Conservation (phyloP, 2,113 vertebrate species). For the Rutilus rutilus region DNA sequence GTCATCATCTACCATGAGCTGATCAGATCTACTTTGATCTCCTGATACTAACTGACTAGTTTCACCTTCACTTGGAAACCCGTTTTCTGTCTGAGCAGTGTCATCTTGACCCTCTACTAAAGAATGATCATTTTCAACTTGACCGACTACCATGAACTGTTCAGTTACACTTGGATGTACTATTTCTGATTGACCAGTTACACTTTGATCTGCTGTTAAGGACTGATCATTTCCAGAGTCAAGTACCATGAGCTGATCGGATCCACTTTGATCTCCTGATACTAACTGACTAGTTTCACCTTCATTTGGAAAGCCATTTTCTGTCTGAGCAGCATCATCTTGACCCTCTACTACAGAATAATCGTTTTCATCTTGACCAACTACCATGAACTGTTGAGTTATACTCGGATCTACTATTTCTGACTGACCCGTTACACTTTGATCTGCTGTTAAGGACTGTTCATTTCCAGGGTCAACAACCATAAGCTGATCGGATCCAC, state of each 20-base stretch:
- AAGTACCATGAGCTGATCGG: neutral
- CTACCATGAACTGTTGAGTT: neutral
- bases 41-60: neutral
- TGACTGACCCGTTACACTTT: neutral
- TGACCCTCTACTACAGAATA: neutral
- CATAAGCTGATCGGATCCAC: neutral
- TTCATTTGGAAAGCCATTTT: neutral
- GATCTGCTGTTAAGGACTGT: neutral
- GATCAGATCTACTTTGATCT: neutral
- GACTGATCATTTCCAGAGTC: neutral
- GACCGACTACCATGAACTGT: neutral
- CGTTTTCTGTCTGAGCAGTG: neutral
- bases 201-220: conserved; percentile 6
- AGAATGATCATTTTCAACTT: conserved; percentile 7
- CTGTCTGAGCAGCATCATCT: neutral
- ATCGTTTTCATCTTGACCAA: neutral
- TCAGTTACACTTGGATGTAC: neutral
- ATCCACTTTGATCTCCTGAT: neutral
- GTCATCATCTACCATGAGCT: conserved; percentile 7
- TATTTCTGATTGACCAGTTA: neutral
- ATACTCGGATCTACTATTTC: neutral
- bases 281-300: neutral
- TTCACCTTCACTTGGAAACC: neutral
- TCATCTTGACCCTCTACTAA: neutral
- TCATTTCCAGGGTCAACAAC: neutral